Evolutionary conservation across 2,797 vertebrate species (phyloP).

Genomic region (Avahi laniger): DNA sequence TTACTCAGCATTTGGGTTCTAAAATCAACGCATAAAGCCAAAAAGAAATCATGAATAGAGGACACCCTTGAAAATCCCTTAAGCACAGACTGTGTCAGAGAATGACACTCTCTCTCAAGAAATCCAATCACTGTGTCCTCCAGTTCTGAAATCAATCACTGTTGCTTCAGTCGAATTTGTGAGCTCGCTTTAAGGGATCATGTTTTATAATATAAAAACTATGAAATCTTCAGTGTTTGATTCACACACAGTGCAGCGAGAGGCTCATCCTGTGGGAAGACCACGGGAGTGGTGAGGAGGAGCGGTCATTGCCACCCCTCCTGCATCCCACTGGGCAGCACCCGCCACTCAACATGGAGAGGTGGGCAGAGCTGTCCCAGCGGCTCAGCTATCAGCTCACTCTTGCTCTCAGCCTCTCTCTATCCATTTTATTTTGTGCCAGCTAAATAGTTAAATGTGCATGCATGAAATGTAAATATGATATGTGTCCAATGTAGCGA

Average conservation of each 20-base stretch:
- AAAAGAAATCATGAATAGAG: background rate
- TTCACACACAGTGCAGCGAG: background rate
- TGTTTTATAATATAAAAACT: background rate
- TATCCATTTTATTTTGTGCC: background rate
- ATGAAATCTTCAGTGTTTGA: background rate
- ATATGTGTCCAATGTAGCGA: background rate
- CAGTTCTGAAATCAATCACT: background rate
- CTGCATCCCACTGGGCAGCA: fast-evolving
- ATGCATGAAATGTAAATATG: background rate
- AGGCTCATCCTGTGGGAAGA: background rate
- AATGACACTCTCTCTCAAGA: background rate
- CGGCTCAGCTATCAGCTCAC: background rate
- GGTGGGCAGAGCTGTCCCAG: background rate
- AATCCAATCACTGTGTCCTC: background rate
- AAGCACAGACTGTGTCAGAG: background rate
- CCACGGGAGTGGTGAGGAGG: background rate
- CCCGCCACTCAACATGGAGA: background rate
- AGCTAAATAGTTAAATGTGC: background rate
- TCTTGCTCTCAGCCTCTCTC: background rate
- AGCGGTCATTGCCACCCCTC: fast-evolving
- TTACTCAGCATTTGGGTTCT: conserved; percentile 8
- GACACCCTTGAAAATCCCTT: background rate
- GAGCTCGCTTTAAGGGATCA: background rate
- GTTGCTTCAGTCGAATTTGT: background rate
- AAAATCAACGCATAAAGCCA: conserved; percentile 6